phyloP scores from a whole-genome alignment of 2,888 invertebrate genomes.

The Eucera pruinosa region DNA sequence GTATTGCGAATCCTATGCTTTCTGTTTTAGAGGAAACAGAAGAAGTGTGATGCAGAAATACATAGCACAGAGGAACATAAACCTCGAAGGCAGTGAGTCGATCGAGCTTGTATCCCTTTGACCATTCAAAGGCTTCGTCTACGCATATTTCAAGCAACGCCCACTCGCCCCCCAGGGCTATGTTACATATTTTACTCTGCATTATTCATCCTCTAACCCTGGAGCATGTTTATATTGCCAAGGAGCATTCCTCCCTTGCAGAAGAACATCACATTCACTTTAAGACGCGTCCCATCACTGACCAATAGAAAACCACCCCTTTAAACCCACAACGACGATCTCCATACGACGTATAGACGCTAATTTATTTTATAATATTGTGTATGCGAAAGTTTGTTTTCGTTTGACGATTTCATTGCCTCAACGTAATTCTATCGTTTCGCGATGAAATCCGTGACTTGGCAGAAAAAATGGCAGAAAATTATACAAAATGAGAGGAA shows the following conservation, averaged over 20 bases:
- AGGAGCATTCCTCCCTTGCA: neutral
- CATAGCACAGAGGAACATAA: neutral
- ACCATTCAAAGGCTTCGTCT: conserved; percentile 19
- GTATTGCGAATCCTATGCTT: neutral
- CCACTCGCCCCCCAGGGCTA: conserved; percentile 29
- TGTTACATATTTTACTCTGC: conserved; percentile 53
- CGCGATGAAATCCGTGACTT: too few relatives aligned
- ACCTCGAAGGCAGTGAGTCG: conserved; percentile 1
- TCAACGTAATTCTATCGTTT: too few relatives aligned
- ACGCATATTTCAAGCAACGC: conserved; percentile 32
- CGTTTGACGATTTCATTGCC: too few relatives aligned
- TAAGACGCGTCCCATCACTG: conserved; percentile 46
- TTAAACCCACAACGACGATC: too few relatives aligned
- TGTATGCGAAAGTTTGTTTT: too few relatives aligned
- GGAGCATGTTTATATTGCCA: conserved; percentile 3
- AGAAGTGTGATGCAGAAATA: neutral
- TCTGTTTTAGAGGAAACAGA: too few relatives aligned
- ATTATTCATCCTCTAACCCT: conserved; percentile 48
- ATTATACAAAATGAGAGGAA: too few relatives aligned
- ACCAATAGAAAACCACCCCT: conserved; percentile 53
- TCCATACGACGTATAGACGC: too few relatives aligned
- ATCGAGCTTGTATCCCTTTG: conserved; percentile 23
- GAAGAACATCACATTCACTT: conserved; percentile 29
- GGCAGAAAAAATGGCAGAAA: too few relatives aligned
- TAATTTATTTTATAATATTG: too few relatives aligned